Evolutionary conservation across 1,140 invertebrate species (phyloP).

Genomic region (Drusus annulatus): DNA sequence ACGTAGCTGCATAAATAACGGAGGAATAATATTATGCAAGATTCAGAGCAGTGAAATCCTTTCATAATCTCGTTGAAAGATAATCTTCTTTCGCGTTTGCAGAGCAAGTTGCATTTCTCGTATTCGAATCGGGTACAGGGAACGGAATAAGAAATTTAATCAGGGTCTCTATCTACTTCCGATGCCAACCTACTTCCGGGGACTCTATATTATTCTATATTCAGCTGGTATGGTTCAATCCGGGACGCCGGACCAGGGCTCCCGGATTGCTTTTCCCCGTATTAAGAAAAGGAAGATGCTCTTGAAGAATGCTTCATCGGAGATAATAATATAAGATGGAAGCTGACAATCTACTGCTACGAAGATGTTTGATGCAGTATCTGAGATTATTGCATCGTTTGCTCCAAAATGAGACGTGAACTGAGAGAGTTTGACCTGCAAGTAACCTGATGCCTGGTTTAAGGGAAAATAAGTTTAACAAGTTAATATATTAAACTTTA

Average conservation of each 20-base stretch:
- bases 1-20: too few relatives aligned
- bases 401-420: too few relatives aligned
- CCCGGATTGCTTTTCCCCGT: constrained; percentile 2
- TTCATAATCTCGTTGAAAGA: constrained; percentile 10
- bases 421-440: too few relatives aligned
- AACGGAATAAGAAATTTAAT: constrained; percentile 30
- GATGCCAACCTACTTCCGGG: constrained; percentile 1
- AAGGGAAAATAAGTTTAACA: too few relatives aligned
- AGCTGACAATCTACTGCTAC: background rate
- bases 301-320: constrained; percentile 9
- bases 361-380: background rate
- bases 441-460: too few relatives aligned
- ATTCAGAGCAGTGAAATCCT: background rate
- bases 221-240: constrained; percentile 8
- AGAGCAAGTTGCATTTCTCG: background rate
- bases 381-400: background rate
- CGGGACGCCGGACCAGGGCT: background rate
- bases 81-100: background rate
- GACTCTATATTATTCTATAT: background rate
- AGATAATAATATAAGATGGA: background rate
- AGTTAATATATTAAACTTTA: too few relatives aligned
- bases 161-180: constrained; percentile 12
- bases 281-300: background rate
- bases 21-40: too few relatives aligned
- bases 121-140: constrained; percentile 2